Evolutionary conservation across 2,797 vertebrate species (phyloP).

Genomic region (Poecilia gillii): DNA sequence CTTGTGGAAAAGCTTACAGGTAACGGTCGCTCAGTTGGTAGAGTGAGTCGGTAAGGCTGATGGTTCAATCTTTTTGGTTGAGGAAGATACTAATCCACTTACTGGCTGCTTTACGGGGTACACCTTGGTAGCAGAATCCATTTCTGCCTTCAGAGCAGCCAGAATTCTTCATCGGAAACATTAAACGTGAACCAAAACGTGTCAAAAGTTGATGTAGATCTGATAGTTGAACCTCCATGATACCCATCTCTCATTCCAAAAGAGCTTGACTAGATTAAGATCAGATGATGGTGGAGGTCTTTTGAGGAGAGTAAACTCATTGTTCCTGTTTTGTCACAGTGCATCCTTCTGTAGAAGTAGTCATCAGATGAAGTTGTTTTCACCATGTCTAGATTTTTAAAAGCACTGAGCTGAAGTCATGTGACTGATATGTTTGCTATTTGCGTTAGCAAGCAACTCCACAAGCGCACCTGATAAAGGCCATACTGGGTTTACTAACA

Average conservation of each 20-base stretch:
- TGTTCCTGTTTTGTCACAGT: neutral
- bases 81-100: conserved; percentile 7
- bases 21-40: neutral
- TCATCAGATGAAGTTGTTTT: neutral
- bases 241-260: neutral
- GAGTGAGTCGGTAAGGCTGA: neutral
- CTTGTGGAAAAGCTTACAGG: neutral
- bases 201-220: neutral
- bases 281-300: neutral
- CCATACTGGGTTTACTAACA: neutral
- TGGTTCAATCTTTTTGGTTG: conserved; percentile 8
- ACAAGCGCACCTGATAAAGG: neutral
- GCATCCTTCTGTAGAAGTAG: neutral
- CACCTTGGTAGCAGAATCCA: neutral
- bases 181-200: neutral
- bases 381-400: neutral
- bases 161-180: neutral
- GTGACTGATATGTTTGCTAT: neutral
- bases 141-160: neutral
- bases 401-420: neutral
- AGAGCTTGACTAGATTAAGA: neutral
- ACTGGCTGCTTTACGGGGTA: neutral
- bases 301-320: neutral
- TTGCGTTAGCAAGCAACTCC: neutral
- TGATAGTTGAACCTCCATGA: neutral